Conservation (phyloP, 2,888 invertebrate species). For the Ceratothoa steindachneri region DNA sequence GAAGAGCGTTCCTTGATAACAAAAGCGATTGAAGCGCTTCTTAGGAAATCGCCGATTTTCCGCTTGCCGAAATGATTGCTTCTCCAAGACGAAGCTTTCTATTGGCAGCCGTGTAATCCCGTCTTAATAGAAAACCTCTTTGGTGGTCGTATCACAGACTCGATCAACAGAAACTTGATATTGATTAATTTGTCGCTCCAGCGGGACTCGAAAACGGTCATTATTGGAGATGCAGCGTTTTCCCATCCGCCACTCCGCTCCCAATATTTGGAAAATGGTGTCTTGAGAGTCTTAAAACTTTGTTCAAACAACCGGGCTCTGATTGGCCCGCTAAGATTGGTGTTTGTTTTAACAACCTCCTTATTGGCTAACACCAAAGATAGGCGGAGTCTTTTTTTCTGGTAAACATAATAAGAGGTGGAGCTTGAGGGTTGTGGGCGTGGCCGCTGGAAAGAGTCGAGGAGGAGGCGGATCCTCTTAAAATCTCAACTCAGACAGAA, state of each 20-base stretch:
- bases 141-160: slow-evolving; percentile 8
- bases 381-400: slow-evolving; percentile 15
- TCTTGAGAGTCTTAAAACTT: slow-evolving; percentile 43
- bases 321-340: slow-evolving; percentile 46
- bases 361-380: slow-evolving; percentile 27
- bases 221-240: slow-evolving; percentile 34
- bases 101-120: slow-evolving; percentile 9
- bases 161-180: slow-evolving; percentile 13
- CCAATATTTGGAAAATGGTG: slow-evolving; percentile 48
- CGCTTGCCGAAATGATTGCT: background rate
- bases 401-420: slow-evolving; percentile 11
- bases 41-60: slow-evolving; percentile 7
- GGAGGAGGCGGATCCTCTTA: slow-evolving; percentile 22
- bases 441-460: slow-evolving; percentile 13
- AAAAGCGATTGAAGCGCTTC: background rate
- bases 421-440: background rate
- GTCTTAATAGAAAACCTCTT: slow-evolving; percentile 5
- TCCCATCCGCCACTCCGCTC: slow-evolving; percentile 37
- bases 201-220: slow-evolving; percentile 10
- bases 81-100: background rate
- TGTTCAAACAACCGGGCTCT: slow-evolving; percentile 46
- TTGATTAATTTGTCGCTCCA: slow-evolving; percentile 13
- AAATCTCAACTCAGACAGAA: slow-evolving; percentile 19
- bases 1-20: slow-evolving; percentile 2
- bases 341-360: slow-evolving; percentile 43